These are phyloP conservation scores for Psittacula derbiana DNA, from an alignment of 2,797 vertebrate genomes.

Conservation along the genomic window DNA sequence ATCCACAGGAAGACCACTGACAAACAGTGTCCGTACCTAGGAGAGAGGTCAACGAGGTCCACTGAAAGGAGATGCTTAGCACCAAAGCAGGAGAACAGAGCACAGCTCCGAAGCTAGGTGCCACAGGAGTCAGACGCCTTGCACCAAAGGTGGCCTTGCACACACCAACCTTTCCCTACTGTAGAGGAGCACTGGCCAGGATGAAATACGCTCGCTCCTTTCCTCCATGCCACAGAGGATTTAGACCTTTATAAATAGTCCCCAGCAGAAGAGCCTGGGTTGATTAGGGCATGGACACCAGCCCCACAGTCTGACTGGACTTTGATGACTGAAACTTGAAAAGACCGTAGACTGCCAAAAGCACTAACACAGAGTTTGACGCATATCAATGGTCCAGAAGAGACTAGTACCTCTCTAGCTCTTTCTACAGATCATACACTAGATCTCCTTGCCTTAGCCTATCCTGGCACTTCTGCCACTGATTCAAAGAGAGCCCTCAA, in stretches of 20 bases:
- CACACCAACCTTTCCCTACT: not conserved
- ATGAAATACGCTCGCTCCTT: not conserved
- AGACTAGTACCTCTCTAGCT: not conserved
- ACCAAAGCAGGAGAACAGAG: not conserved
- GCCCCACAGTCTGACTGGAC: not conserved
- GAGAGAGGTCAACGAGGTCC: not conserved
- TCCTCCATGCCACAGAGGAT: not conserved
- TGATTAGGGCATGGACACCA: not conserved
- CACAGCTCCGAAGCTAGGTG: not conserved
- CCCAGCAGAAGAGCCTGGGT: not conserved
- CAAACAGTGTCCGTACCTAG: slow-evolving; percentile 82
- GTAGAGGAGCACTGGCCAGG: fast-evolving
- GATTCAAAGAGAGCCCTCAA: not conserved
- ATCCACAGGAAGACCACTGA: slow-evolving; percentile 84
- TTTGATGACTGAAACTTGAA: not conserved
- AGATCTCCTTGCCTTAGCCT: not conserved
- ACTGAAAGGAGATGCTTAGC: not conserved
- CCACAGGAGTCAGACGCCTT: not conserved
- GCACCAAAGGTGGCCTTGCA: not conserved
- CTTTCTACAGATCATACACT: not conserved
- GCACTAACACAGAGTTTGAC: not conserved
- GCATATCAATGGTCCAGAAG: not conserved
- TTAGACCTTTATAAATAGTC: not conserved
- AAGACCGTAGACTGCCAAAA: not conserved
- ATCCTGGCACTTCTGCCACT: not conserved